phyloP scores from a whole-genome alignment of 2,113 vertebrate genomes.

The Caranx ignobilis region DNA sequence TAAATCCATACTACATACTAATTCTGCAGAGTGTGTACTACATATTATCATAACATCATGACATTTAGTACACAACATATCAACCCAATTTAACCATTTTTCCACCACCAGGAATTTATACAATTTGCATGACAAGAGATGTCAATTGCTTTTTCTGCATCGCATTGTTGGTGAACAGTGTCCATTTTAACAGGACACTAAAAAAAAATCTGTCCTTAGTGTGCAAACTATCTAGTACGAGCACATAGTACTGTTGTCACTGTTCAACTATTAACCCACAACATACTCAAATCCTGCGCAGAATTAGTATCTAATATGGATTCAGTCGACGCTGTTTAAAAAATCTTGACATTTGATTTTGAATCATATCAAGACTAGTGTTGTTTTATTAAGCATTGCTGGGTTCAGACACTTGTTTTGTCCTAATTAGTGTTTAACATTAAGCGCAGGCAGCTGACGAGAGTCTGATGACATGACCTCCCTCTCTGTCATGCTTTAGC shows the following conservation, averaged over 20 bases:
- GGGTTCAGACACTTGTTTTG: background rate
- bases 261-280: background rate
- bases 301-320: background rate
- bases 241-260: background rate
- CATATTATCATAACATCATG: background rate
- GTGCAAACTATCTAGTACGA: background rate
- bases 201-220: background rate
- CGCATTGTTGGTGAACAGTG: background rate
- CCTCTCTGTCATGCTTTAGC: conserved; percentile 62
- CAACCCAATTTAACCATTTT: background rate
- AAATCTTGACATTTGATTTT: conserved; percentile 5
- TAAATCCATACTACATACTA: background rate
- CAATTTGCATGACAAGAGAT: background rate
- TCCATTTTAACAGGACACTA: background rate
- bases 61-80: background rate
- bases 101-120: background rate
- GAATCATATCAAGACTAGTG: conserved; percentile 4
- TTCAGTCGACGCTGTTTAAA: background rate
- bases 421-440: conserved; percentile 4
- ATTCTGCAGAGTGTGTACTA: background rate
- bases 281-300: conserved; percentile 10
- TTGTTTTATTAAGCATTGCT: conserved; percentile 1
- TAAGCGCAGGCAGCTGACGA: conserved; percentile 2
- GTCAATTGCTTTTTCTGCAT: background rate
- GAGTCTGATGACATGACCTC: conserved; percentile 29